phyloP scores from a whole-genome alignment of 2,113 vertebrate genomes.

The Etheostoma cragini region DNA sequence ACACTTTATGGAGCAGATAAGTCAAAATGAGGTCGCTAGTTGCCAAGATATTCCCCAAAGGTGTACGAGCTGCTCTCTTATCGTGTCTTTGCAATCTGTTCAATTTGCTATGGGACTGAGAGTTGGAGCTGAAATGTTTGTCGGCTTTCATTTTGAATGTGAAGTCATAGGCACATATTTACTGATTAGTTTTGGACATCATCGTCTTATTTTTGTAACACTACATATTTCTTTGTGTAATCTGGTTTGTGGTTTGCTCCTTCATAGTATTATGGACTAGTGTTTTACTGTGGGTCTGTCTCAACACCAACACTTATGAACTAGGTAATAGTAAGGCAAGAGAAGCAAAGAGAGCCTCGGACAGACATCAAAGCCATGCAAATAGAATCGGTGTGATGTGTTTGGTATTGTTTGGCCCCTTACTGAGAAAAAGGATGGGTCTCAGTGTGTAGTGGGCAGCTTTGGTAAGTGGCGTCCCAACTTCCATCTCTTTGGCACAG shows the following conservation, averaged over 20 bases:
- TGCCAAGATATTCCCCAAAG: constrained; percentile 50
- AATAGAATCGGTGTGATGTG: constrained; percentile 58
- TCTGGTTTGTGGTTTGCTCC: not conserved
- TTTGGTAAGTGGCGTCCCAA: constrained; percentile 9
- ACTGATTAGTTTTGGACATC: not conserved
- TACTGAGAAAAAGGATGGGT: constrained; percentile 39
- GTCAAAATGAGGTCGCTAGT: constrained; percentile 53
- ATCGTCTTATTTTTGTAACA: not conserved
- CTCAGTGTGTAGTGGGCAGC: not conserved
- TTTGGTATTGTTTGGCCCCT: constrained; percentile 70
- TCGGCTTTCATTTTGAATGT: constrained; percentile 5
- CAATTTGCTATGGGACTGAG: constrained; percentile 21
- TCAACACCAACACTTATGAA: not conserved
- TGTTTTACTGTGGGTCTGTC: constrained; percentile 1
- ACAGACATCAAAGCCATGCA: constrained; percentile 77
- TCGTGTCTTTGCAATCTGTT: constrained; percentile 50
- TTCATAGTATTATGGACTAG: not conserved
- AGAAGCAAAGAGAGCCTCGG: constrained; percentile 47
- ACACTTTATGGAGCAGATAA: constrained; percentile 57
- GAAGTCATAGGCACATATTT: not conserved
- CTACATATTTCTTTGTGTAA: not conserved
- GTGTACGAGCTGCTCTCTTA: constrained; percentile 34
- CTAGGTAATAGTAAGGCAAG: too few relatives aligned
- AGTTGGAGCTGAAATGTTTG: constrained; percentile 11
- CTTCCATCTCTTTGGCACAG: constrained; percentile 34